A percentile compares a stretch with the other conserved stretches of the same genome.
phyloP scores from a whole-genome alignment of 2,113 vertebrate genomes.

The Rhipidura dahli region DNA sequence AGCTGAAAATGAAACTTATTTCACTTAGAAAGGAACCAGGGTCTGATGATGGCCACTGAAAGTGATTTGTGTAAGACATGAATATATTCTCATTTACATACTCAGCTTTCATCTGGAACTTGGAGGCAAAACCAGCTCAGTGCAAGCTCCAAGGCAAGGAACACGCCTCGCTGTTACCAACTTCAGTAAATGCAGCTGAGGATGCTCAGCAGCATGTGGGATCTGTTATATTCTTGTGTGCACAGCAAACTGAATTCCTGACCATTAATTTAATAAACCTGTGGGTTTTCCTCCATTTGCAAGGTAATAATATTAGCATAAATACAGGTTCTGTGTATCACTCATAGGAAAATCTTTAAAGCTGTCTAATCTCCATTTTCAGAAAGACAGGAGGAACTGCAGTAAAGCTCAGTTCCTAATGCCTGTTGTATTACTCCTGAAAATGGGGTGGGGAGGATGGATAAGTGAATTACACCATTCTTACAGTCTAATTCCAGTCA shows the following conservation, averaged over 20 bases:
- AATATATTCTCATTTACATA: not conserved
- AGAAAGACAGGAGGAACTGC: not conserved
- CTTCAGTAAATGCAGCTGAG: not conserved
- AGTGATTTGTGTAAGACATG: not conserved
- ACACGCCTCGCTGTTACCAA: not conserved
- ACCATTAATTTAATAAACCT: not conserved
- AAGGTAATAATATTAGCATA: not conserved
- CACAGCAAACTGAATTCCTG: not conserved
- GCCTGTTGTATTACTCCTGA: not conserved
- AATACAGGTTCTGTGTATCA: not conserved
- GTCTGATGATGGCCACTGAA: not conserved
- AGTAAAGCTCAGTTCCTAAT: not conserved
- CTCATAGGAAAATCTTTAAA: not conserved
- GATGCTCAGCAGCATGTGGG: not conserved
- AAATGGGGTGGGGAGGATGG: not conserved
- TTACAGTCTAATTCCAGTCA: not conserved
- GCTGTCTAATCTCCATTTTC: not conserved
- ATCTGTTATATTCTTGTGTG: not conserved
- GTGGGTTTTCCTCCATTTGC: not conserved
- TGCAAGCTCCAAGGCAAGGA: not conserved
- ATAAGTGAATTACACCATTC: not conserved
- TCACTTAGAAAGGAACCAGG: not conserved
- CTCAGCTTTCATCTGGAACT: not conserved
- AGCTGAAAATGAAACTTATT: not conserved
- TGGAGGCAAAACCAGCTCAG: not conserved